Evolutionary conservation across 1,140 invertebrate species (phyloP).

Genomic region (Bilobella aurantiaca): DNA sequence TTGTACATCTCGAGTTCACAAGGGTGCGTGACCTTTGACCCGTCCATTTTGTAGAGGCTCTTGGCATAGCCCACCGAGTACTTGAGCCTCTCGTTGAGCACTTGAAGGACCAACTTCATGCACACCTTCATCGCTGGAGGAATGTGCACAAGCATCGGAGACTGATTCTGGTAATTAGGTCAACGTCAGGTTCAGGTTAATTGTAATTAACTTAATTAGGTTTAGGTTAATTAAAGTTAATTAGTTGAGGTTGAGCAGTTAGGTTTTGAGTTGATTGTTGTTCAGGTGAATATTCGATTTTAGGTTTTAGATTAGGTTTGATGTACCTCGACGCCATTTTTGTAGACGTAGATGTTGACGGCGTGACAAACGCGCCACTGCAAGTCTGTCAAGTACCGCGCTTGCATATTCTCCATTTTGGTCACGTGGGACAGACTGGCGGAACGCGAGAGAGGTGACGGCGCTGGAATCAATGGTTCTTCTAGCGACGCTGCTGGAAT

Average conservation of each 20-base stretch:
- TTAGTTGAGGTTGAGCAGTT: too few relatives aligned
- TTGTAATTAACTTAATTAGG: not conserved
- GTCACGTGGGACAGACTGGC: too few relatives aligned
- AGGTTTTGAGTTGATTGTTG: too few relatives aligned
- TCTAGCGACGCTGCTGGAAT: too few relatives aligned
- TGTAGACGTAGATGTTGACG: slow-evolving; percentile 22
- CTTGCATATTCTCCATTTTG: too few relatives aligned
- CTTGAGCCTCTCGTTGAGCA: slow-evolving; percentile 28
- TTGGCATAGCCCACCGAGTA: slow-evolving; percentile 32
- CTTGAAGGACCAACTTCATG: slow-evolving; percentile 27
- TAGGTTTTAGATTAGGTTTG: too few relatives aligned
- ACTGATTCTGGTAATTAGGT: not conserved
- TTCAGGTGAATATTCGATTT: too few relatives aligned
- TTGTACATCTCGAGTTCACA: slow-evolving; percentile 26
- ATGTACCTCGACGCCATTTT: not conserved
- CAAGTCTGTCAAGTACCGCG: slow-evolving; percentile 30
- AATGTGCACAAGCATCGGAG: slow-evolving; percentile 23
- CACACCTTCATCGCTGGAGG: slow-evolving; percentile 29
- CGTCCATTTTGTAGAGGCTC: slow-evolving; percentile 29
- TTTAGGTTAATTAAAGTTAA: too few relatives aligned
- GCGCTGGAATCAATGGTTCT: too few relatives aligned
- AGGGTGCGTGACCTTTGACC: slow-evolving; percentile 21
- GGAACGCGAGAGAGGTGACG: too few relatives aligned
- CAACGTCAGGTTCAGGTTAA: not conserved
- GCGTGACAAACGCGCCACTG: slow-evolving; percentile 33